A percentile compares a stretch with the other conserved stretches of the same genome.
phyloP scores from a whole-genome alignment of 2,113 vertebrate species.

The Gopherus flavomarginatus region DNA sequence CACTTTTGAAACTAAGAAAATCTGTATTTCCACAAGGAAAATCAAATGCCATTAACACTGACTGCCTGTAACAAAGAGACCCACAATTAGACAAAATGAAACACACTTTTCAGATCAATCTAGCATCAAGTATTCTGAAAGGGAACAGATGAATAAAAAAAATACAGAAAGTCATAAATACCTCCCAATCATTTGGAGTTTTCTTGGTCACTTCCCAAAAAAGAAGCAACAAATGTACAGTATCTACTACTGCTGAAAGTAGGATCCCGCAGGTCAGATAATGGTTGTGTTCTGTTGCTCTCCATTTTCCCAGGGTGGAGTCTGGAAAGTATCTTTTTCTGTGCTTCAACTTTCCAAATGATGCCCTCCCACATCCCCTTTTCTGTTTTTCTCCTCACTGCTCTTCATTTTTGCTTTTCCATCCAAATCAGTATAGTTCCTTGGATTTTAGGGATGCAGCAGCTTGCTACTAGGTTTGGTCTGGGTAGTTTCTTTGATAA shows the following conservation, averaged over 20 bases:
- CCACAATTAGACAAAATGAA: constrained; percentile 63
- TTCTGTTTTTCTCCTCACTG: neutral
- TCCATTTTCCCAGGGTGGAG: neutral
- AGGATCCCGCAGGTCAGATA: neutral
- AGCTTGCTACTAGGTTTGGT: neutral
- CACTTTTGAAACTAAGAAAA: constrained; percentile 44
- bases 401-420: neutral
- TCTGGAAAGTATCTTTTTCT: neutral
- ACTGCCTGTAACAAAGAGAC: constrained; percentile 57
- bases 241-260: constrained; percentile 7
- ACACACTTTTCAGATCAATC: constrained; percentile 57
- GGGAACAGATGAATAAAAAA: constrained; percentile 58
- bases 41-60: constrained; percentile 51
- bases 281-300: neutral
- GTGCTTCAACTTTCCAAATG: neutral
- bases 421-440: neutral
- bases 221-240: constrained; percentile 26
- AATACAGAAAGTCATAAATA: constrained; percentile 66
- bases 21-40: constrained; percentile 54
- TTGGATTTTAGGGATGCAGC: neutral
- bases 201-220: constrained; percentile 49
- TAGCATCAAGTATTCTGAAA: constrained; percentile 53
- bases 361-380: neutral
- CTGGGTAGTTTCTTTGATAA: neutral
- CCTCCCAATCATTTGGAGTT: constrained; percentile 44